phyloP scores from a whole-genome alignment of 2,888 invertebrate genomes.

The Disparrhopalites patrizii region DNA sequence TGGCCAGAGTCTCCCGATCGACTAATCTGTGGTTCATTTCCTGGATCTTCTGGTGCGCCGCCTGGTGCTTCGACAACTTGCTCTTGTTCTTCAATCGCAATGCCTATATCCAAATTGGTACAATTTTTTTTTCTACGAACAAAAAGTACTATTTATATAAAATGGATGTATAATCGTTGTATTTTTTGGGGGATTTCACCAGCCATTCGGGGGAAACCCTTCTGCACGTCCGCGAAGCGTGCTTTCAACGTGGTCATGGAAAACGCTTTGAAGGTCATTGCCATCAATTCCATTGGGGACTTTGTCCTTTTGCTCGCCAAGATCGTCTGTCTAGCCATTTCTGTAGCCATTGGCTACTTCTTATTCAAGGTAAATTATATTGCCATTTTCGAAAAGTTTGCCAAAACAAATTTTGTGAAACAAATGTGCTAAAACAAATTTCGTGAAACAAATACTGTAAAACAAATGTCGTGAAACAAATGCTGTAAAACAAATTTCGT shows the following conservation, averaged over 20 bases:
- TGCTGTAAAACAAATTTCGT: no score
- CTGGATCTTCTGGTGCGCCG: slow-evolving; percentile 62
- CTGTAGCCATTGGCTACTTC: slow-evolving; percentile 61
- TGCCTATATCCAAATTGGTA: slow-evolving; percentile 68
- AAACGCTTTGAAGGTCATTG: slow-evolving; percentile 63
- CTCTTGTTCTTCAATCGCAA: slow-evolving; percentile 64
- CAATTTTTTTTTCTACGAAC: no score
- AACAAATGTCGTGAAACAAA: no score
- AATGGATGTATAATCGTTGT: no score
- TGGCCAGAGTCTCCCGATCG: slow-evolving; percentile 54
- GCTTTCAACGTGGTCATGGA: slow-evolving; percentile 61
- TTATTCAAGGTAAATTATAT: slow-evolving; percentile 48
- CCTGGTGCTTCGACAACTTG: slow-evolving; percentile 64
- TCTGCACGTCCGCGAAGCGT: slow-evolving; percentile 61
- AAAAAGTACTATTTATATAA: no score
- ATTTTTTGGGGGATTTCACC: no score
- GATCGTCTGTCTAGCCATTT: slow-evolving; percentile 61
- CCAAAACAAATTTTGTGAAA: no score
- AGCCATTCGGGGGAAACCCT: slow-evolving; percentile 65
- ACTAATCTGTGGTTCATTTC: slow-evolving; percentile 56
- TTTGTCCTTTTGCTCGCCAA: slow-evolving; percentile 67
- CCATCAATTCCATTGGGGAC: slow-evolving; percentile 69
- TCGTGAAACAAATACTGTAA: no score
- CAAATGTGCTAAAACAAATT: no score
- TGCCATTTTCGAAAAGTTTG: no score